Base-by-base conservation (phyloP, 2,888 invertebrate genomes). In the Steromphala cineraria region DNA sequence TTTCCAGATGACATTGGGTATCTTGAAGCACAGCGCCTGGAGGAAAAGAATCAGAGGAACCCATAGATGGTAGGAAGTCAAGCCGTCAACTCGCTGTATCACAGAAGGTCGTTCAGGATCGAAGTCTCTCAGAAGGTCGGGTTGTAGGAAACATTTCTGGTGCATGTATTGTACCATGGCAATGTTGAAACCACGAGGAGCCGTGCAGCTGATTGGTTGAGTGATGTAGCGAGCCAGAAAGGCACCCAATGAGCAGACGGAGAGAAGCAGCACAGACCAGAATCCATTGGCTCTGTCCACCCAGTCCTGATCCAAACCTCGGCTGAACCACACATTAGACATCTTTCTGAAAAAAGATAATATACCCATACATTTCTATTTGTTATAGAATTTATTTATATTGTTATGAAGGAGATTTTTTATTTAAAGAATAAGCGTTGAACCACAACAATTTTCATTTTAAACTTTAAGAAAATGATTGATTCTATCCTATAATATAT, bases 231-330 rank as follows among this genome's bases (percentile, higher is more conserved):
- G 71, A 13, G 36, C 71, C 17, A 74, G 46, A 36, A 74, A 74
- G 19, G 71, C 71, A 4, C 71, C 71, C 2, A 36, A 4, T 36
- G 71, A 36, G 46, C 71, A 74, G 7, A 46, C 19, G 40, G 71
- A 28, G 31, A 74, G 36, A 19, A 74, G 46, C 3, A 74, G n/a
- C 28, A 74, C 71, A 17, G 71, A 40, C 71, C 71, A 74, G 71
- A 74, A 74, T 46, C 71, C 71, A 36, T 74, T 74, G 19, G 36
- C 71, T 31, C 36, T 36, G 46, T 74, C 71, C 40, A 74, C 71
- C 71, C 28, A 31, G 40, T 74, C 71, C 40, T 46, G 40, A 46
- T 74, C 71, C 71, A 74, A 62, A 28, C 21, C 28, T 15, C 62
- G 62, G 13, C 62, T 24, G 2, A 62, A 62, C 46, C 46, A 46